Conservation (phyloP, 2,888 invertebrate genomes). For the Bombylius major region DNA sequence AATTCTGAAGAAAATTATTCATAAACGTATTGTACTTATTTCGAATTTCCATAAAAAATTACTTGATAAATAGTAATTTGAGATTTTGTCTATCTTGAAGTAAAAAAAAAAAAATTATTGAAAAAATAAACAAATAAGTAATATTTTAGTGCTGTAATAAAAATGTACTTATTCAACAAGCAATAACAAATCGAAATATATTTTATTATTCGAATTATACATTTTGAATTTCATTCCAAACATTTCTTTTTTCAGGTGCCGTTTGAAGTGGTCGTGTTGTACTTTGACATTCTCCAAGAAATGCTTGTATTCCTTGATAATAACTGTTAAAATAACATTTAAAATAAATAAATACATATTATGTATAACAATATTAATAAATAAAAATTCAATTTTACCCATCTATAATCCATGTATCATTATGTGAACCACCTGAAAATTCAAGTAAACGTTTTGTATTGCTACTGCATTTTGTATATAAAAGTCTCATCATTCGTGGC, state of each 20-base stretch:
- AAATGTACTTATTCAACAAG: too few species aligned
- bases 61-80: too few species aligned
- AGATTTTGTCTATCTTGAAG: too few species aligned
- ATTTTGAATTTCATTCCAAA: slow-evolving; percentile 33
- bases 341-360: too few species aligned
- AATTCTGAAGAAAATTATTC: too few species aligned
- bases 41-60: too few species aligned
- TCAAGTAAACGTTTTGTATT: slow-evolving; percentile 62
- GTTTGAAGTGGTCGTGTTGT: slow-evolving; percentile 28
- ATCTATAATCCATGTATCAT: slow-evolving; percentile 85
- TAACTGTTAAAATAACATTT: slow-evolving; percentile 21
- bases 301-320: slow-evolving; percentile 31
- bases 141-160: too few species aligned
- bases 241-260: slow-evolving; percentile 32
- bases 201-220: slow-evolving; percentile 16
- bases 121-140: too few species aligned
- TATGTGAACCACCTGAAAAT: slow-evolving; percentile 77
- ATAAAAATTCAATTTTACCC: slow-evolving; percentile 43
- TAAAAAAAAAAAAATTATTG: too few species aligned
- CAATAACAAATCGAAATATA: too few species aligned
- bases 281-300: slow-evolving; percentile 29
- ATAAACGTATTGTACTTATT: too few species aligned
- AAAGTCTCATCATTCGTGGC: slow-evolving; percentile 74
- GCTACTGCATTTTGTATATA: slow-evolving; percentile 64
- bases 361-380: slow-evolving; percentile 10